Evolutionary conservation across 2,888 invertebrate genomes (phyloP).

Genomic region (Bembecia ichneumoniformis): DNA sequence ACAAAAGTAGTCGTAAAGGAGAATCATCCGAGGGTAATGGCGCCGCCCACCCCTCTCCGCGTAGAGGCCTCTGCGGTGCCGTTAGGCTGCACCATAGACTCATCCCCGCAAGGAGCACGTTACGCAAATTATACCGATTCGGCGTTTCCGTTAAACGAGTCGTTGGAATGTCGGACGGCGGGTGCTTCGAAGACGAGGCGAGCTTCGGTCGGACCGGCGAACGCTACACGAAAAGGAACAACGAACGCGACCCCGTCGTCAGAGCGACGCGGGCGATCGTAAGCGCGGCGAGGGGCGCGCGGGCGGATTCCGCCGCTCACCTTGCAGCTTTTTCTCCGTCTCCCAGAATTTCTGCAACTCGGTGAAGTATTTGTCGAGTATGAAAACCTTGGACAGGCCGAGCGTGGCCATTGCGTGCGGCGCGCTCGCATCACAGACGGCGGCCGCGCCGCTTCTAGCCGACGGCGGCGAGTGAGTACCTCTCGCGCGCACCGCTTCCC

Average conservation of each 20-base stretch:
- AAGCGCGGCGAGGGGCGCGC: constrained; percentile 6
- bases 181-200: background rate
- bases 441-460: constrained; percentile 46
- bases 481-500: constrained; percentile 9
- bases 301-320: constrained; percentile 69
- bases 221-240: constrained; percentile 31
- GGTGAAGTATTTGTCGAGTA: constrained; percentile 97
- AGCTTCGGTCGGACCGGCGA: constrained; percentile 12
- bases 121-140: too few relatives aligned
- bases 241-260: constrained; percentile 5
- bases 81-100: background rate
- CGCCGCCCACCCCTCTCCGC: background rate
- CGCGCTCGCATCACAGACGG: constrained; percentile 59
- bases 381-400: constrained; percentile 97
- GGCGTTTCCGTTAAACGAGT: too few relatives aligned
- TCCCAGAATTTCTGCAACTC: constrained; percentile 98
- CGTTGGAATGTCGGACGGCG: background rate
- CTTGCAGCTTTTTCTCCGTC: constrained; percentile 95
- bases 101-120: too few relatives aligned
- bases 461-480: constrained; percentile 40
- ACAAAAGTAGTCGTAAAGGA: background rate
- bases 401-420: constrained; percentile 88
- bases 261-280: constrained; percentile 6
- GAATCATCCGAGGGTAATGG: background rate
- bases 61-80: background rate